A percentile compares a stretch with the other conserved stretches of the same genome.
Conservation (phyloP, 2,113 vertebrate species). For the Callorhinus ursinus region DNA sequence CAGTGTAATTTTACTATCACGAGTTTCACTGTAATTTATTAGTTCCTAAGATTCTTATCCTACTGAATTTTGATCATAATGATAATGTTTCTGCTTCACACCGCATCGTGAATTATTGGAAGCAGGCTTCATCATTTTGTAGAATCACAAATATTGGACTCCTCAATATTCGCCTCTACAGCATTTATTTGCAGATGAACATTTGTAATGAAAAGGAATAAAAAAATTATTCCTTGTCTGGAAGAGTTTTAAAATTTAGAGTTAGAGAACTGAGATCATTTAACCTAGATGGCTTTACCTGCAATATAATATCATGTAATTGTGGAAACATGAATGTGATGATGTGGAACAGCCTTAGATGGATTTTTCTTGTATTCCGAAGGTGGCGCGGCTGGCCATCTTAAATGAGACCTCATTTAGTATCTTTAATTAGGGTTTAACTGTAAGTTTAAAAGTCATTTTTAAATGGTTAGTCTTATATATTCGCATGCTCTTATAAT, state of each 20-base stretch:
- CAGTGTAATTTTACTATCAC: slow-evolving; percentile 46
- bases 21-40: slow-evolving; percentile 23
- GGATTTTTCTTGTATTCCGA: slow-evolving; percentile 43
- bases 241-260: not conserved
- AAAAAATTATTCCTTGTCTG: not conserved
- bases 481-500: slow-evolving; percentile 67
- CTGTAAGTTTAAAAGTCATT: slow-evolving; percentile 62
- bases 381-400: not conserved
- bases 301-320: not conserved
- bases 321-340: not conserved
- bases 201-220: slow-evolving; percentile 46
- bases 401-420: slow-evolving; percentile 64
- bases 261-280: not conserved
- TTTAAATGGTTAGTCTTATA: slow-evolving; percentile 56
- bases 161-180: not conserved
- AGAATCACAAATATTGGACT: not conserved
- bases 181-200: not conserved
- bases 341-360: not conserved
- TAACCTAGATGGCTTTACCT: not conserved
- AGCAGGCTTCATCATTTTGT: not conserved
- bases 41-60: slow-evolving; percentile 49
- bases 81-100: not conserved
- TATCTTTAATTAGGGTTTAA: slow-evolving; percentile 73
- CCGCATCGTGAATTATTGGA: not conserved
- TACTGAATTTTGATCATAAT: not conserved